Evolutionary conservation across 2,888 invertebrate species (phyloP).

Genomic region (Argyresthia goedartella): DNA sequence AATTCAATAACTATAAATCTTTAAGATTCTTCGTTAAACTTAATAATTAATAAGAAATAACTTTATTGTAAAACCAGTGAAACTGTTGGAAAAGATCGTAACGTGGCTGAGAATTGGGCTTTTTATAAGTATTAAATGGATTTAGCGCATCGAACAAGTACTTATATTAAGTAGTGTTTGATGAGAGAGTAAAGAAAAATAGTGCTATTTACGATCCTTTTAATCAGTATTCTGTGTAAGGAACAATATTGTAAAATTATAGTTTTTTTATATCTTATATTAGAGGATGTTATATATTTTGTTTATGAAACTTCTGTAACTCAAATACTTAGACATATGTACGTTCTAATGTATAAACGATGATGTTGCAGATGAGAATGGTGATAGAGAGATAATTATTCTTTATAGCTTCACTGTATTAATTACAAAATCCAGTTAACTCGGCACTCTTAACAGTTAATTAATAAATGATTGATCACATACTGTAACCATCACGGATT

Average conservation of each 20-base stretch:
- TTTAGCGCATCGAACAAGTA: constrained; percentile 21
- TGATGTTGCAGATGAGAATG: too few relatives aligned
- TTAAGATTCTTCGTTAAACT: constrained; percentile 1
- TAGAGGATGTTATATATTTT: constrained; percentile 22
- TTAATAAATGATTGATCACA: background rate
- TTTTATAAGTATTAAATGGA: too few relatives aligned
- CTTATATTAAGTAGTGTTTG: constrained; percentile 39
- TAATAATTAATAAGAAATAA: constrained; percentile 2
- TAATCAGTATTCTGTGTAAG: too few relatives aligned
- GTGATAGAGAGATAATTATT: too few relatives aligned
- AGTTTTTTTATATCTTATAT: background rate
- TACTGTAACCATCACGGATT: constrained; percentile 13
- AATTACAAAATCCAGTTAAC: background rate
- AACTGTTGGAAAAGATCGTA: constrained; percentile 31
- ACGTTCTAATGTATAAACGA: too few relatives aligned
- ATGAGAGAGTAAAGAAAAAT: constrained; percentile 5
- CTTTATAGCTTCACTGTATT: background rate
- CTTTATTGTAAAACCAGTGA: constrained; percentile 18
- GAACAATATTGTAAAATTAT: too few relatives aligned
- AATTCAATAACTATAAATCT: background rate
- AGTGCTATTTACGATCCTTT: background rate
- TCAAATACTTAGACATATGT: background rate
- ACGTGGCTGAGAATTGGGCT: background rate
- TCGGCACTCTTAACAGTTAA: background rate
- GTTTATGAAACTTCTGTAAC: constrained; percentile 16